Conservation (phyloP, 2,797 vertebrate species). For the Centropyge bicolor region DNA sequence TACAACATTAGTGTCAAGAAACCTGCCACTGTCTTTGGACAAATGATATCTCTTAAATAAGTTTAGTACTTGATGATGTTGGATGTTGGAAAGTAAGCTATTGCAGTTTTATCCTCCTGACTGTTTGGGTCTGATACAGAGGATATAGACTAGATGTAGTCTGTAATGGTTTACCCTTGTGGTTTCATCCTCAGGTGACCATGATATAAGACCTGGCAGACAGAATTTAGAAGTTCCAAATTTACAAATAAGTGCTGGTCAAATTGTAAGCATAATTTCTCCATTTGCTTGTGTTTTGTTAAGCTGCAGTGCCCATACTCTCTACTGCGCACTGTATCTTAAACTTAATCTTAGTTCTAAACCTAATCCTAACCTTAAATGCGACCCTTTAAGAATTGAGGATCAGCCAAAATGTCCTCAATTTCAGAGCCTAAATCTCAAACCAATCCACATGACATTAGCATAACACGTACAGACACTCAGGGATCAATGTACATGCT, state of each 20-base stretch:
- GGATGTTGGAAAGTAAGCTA: not conserved
- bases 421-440: not conserved
- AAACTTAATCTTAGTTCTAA: not conserved
- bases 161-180: not conserved
- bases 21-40: not conserved
- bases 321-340: not conserved
- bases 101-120: not conserved
- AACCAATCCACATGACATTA: slow-evolving; percentile 7
- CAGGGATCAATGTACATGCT: not conserved
- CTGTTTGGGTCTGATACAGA: not conserved
- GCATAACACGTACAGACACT: slow-evolving; percentile 11
- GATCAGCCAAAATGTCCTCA: not conserved
- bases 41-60: not conserved
- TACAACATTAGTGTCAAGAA: not conserved
- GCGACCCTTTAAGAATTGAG: not conserved
- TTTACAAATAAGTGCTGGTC: not conserved
- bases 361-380: not conserved
- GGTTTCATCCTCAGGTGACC: not conserved
- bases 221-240: not conserved
- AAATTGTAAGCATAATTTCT: not conserved
- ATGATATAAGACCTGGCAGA: too few relatives aligned
- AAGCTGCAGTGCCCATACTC: not conserved
- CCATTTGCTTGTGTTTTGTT: not conserved
- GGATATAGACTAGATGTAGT: not conserved
- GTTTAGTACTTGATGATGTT: too few relatives aligned